A percentile compares a stretch with the other conserved stretches of the same genome.
These are phyloP conservation scores for Pseudachorutes palmiensis DNA, from an alignment of 1,140 invertebrate genomes.

Conservation along the genomic window DNA sequence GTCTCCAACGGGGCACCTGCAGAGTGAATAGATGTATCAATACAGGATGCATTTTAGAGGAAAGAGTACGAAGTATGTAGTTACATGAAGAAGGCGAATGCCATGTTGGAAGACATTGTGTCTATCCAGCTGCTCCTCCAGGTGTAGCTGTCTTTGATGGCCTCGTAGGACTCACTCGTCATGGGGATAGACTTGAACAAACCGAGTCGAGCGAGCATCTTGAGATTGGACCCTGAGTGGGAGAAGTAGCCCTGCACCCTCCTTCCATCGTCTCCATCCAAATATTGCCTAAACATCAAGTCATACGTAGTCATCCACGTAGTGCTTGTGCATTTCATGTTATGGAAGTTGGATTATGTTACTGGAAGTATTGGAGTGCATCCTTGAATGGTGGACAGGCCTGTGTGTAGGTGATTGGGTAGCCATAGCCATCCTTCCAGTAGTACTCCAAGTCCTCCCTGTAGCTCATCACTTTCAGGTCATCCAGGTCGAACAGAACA, in stretches of 20 bases:
- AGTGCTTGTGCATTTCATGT: too few relatives aligned
- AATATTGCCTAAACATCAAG: neutral
- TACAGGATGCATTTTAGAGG: neutral
- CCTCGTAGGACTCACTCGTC: conserved; percentile 51
- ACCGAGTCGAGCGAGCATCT: conserved; percentile 63
- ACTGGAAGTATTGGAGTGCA: conserved; percentile 62
- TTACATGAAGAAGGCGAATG: conserved; percentile 68
- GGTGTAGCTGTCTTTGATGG: conserved; percentile 46
- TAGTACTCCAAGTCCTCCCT: conserved; percentile 70
- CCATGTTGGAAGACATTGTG: conserved; percentile 73
- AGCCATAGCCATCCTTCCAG: conserved; percentile 73
- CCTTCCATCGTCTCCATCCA: neutral
- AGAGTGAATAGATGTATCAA: neutral
- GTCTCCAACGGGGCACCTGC: neutral
- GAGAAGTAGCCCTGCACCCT: conserved; percentile 55
- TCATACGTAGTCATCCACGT: neutral
- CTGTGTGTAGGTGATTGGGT: conserved; percentile 60
- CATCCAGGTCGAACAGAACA: conserved; percentile 49
- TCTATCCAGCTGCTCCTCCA: conserved; percentile 70
- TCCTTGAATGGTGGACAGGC: conserved; percentile 65
- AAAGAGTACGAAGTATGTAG: conserved; percentile 34
- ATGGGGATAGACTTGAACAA: conserved; percentile 60
- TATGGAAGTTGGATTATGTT: too few relatives aligned
- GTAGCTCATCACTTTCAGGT: conserved; percentile 58
- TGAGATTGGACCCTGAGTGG: conserved; percentile 76